Conservation (phyloP, 2,113 vertebrate species). For the Brienomyrus brachyistius region DNA sequence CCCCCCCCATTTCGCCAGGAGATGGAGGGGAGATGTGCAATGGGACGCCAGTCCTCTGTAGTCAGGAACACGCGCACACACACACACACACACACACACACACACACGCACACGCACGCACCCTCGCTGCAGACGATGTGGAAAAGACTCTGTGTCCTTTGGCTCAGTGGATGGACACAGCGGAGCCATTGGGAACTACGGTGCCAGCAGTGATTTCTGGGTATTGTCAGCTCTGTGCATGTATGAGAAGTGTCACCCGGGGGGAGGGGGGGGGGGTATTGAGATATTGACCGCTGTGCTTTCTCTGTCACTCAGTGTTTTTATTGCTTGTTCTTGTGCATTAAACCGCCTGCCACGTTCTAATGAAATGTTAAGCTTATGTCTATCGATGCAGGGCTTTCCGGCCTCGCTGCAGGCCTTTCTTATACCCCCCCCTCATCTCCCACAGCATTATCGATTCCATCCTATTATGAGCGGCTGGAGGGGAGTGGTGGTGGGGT, state of each 20-base stretch:
- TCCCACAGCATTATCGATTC: constrained; percentile 49
- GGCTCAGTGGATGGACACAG: not conserved
- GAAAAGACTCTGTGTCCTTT: not conserved
- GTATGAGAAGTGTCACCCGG: not conserved
- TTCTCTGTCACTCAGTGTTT: not conserved
- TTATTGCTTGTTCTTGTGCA: constrained; percentile 2
- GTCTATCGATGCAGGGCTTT: constrained; percentile 40
- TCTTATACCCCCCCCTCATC: constrained; percentile 24
- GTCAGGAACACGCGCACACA: not conserved
- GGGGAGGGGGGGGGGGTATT: not conserved
- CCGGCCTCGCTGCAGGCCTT: constrained; percentile 39
- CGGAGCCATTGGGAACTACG: not conserved
- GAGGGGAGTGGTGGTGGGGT: too few species aligned
- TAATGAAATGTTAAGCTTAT: constrained; percentile 30
- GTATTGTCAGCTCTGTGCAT: not conserved
- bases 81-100: not conserved
- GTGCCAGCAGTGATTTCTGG: not conserved
- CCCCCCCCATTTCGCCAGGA: too few species aligned
- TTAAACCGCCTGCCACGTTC: constrained; percentile 13
- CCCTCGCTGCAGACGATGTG: not conserved
- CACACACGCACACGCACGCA: not conserved
- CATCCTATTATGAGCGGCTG: too few species aligned
- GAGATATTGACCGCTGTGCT: not conserved
- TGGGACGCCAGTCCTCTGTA: not conserved
- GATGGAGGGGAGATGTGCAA: not conserved